A percentile compares a stretch with the other conserved stretches of the same genome.
Evolutionary conservation across 2,888 invertebrate species (phyloP).

Genomic region (Folsomia manolachei): DNA sequence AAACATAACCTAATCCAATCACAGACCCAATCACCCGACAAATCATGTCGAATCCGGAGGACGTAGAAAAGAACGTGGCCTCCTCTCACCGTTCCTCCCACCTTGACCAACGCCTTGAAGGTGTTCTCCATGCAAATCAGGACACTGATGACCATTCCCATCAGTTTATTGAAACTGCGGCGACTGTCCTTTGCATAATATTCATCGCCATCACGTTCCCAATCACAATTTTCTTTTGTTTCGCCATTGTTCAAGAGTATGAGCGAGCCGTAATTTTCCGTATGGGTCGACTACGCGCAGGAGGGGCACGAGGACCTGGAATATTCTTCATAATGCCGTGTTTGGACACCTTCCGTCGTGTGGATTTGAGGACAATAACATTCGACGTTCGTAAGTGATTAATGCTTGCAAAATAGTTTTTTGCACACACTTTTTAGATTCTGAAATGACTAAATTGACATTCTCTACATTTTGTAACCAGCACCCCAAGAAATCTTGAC

Average conservation of each 20-base stretch:
- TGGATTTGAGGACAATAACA: slow-evolving; percentile 63
- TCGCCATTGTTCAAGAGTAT: not conserved
- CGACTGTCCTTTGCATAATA: not conserved
- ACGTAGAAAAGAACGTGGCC: too few species aligned
- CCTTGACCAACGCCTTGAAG: too few species aligned
- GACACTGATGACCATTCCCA: not conserved
- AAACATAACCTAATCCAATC: too few species aligned
- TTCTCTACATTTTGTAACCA: too few species aligned
- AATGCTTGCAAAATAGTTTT: too few species aligned
- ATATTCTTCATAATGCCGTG: slow-evolving; percentile 65
- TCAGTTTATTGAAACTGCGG: not conserved
- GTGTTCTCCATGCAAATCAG: not conserved
- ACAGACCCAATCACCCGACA: too few species aligned
- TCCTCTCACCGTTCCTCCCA: too few species aligned
- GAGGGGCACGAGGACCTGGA: slow-evolving; percentile 60
- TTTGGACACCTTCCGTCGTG: slow-evolving; percentile 59
- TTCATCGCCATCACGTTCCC: not conserved
- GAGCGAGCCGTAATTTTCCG: slow-evolving; percentile 37
- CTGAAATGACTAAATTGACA: too few species aligned
- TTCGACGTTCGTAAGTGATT: too few species aligned
- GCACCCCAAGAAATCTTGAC: slow-evolving; percentile 61
- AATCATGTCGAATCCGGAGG: too few species aligned
- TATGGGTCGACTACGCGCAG: slow-evolving; percentile 57
- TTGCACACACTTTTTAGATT: too few species aligned
- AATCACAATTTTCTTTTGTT: not conserved